A percentile compares a stretch with the other conserved stretches of the same genome.
Evolutionary conservation across 2,797 vertebrate genomes (phyloP).

Genomic region (Esox lucius): DNA sequence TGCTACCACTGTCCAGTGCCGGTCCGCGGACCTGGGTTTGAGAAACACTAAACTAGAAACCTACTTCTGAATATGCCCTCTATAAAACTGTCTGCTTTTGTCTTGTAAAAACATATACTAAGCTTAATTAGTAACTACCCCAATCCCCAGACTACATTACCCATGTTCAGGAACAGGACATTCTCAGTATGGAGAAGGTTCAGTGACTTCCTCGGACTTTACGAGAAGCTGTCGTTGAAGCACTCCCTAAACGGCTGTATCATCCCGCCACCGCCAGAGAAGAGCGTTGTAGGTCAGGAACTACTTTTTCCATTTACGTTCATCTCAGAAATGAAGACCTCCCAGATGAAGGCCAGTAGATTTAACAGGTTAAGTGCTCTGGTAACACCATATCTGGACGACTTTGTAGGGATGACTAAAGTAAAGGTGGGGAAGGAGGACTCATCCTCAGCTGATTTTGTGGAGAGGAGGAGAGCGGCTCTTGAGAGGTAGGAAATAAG

Average conservation of each 20-base stretch:
- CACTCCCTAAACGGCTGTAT: conserved; percentile 90
- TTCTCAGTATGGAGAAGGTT: conserved; percentile 93
- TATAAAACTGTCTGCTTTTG: background rate
- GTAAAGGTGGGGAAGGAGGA: conserved; percentile 98
- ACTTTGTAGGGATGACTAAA: conserved; percentile 92
- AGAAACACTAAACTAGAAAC: too few species aligned
- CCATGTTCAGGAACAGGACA: conserved; percentile 87
- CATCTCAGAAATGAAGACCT: background rate
- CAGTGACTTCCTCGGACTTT: conserved; percentile 95
- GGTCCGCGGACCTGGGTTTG: too few species aligned
- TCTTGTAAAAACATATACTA: background rate
- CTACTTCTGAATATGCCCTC: background rate
- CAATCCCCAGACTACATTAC: conserved; percentile 81
- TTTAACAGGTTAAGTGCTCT: background rate
- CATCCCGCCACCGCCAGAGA: conserved; percentile 91
- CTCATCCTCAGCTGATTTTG: conserved; percentile 92
- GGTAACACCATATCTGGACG: conserved; percentile 1
- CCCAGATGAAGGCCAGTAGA: background rate
- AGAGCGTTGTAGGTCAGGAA: conserved; percentile 90
- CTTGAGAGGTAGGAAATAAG: conserved; percentile 69
- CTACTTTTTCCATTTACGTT: background rate
- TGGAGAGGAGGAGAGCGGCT: conserved; percentile 87
- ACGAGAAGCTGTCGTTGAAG: conserved; percentile 92
- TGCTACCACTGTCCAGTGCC: too few species aligned
- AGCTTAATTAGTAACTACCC: conserved; percentile 8